Conservation (phyloP, 92 coral and sea anemone species). For the Epizoanthus stellaris region DNA sequence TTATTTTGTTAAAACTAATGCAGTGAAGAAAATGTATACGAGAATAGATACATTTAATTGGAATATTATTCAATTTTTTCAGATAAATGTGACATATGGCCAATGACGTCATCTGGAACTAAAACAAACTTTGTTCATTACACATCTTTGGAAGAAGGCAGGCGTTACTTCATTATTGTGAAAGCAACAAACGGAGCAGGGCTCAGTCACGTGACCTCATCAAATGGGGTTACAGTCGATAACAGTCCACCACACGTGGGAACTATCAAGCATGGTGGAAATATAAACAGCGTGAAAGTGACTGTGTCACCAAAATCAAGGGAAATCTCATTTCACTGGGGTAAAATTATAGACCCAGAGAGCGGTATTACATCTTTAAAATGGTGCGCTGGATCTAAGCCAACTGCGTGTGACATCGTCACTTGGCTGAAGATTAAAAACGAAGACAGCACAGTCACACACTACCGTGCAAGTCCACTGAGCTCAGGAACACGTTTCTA, state of each 20-base stretch:
- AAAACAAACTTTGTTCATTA: constrained; percentile 19
- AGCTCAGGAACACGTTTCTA: constrained; percentile 62
- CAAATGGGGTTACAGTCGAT: constrained; percentile 69
- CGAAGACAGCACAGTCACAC: constrained; percentile 6
- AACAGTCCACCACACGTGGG: constrained; percentile 72
- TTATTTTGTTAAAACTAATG: no score
- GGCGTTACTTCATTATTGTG: constrained; percentile 51
- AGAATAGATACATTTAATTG: no score
- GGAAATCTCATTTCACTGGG: constrained; percentile 64
- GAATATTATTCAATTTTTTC: no score
- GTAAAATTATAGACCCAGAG: constrained; percentile 48
- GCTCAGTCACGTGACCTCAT: constrained; percentile 28
- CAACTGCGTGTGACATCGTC: constrained; percentile 48
- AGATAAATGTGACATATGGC: no score
- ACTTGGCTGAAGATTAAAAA: constrained; percentile 41
- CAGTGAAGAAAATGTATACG: no score
- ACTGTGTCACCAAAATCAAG: constrained; percentile 17
- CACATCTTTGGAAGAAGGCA: constrained; percentile 67
- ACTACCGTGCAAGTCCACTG: constrained; percentile 52
- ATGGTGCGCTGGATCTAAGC: constrained; percentile 67
- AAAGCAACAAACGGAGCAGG: constrained; percentile 76
- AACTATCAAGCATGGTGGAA: constrained; percentile 57
- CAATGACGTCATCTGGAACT: no score
- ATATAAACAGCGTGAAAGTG: constrained; percentile 51
- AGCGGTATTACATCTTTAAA: constrained; percentile 52